Evolutionary conservation across 2,888 invertebrate genomes (phyloP).

Genomic region (Chesias legatella): DNA sequence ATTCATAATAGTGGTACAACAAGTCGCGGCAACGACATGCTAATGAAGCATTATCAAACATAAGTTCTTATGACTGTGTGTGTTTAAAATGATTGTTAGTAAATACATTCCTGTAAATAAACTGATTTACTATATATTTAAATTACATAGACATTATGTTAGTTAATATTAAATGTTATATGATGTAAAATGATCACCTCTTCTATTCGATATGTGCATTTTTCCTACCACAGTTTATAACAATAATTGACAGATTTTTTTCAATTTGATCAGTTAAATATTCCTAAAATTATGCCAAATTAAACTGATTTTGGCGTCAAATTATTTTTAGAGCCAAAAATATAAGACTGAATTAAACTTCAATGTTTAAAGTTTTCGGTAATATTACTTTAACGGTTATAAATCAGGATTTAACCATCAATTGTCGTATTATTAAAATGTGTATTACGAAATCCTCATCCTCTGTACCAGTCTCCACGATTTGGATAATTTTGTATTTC

Average conservation of each 20-base stretch:
- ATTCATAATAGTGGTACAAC: neutral
- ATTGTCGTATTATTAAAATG: slow-evolving; percentile 49
- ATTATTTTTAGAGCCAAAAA: slow-evolving; percentile 19
- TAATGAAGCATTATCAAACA: slow-evolving; percentile 17
- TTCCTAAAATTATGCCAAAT: slow-evolving; percentile 36
- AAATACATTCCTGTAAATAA: slow-evolving; percentile 66
- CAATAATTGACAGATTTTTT: slow-evolving; percentile 20
- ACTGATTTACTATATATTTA: slow-evolving; percentile 33
- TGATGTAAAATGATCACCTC: too few relatives aligned
- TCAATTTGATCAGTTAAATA: slow-evolving; percentile 22
- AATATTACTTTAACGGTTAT: slow-evolving; percentile 4
- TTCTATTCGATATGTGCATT: slow-evolving; percentile 34
- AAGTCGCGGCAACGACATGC: slow-evolving; percentile 16
- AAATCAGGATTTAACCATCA: slow-evolving; percentile 13
- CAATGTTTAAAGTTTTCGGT: slow-evolving; percentile 18
- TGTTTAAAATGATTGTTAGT: slow-evolving; percentile 22
- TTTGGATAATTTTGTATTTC: slow-evolving; percentile 24
- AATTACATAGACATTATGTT: slow-evolving; percentile 27
- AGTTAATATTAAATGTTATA: slow-evolving; percentile 1
- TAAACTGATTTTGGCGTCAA: slow-evolving; percentile 26
- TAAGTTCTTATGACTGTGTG: slow-evolving; percentile 18
- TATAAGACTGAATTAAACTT: slow-evolving; percentile 30
- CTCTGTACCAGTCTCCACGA: slow-evolving; percentile 32
- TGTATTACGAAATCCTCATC: slow-evolving; percentile 48
- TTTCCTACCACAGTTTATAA: slow-evolving; percentile 48